Conservation (phyloP, 2,888 invertebrate genomes). For the Drosophila quinaria region DNA sequence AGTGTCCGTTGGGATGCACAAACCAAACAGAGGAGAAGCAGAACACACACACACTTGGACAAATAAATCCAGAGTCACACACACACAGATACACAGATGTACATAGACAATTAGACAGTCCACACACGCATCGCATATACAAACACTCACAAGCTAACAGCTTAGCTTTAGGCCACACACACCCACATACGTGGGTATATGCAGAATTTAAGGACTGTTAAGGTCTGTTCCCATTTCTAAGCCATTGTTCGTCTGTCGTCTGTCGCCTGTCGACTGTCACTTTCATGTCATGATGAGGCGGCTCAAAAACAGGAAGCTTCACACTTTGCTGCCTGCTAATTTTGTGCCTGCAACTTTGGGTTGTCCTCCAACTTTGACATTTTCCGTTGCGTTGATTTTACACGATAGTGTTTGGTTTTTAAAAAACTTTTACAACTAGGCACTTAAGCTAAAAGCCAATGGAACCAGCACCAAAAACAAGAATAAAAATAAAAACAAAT, state of each 20-base stretch:
- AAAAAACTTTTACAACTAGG: slow-evolving; percentile 27
- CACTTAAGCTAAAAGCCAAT: slow-evolving; percentile 49
- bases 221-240: slow-evolving; percentile 29
- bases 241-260: slow-evolving; percentile 57
- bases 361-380: slow-evolving; percentile 50
- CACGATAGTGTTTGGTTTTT: slow-evolving; percentile 29
- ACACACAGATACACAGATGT: slow-evolving; percentile 7
- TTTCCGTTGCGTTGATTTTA: slow-evolving; percentile 22
- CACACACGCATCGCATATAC: slow-evolving; percentile 29
- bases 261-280: slow-evolving; percentile 57
- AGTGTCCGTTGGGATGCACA: slow-evolving; percentile 69
- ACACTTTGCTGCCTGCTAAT: slow-evolving; percentile 66
- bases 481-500: background rate
- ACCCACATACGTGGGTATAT: background rate
- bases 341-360: slow-evolving; percentile 53
- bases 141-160: slow-evolving; percentile 48
- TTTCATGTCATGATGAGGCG: slow-evolving; percentile 41
- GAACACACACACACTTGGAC: slow-evolving; percentile 13
- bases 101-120: slow-evolving; percentile 66
- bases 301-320: slow-evolving; percentile 59
- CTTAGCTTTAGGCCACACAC: slow-evolving; percentile 45
- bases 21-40: slow-evolving; percentile 43
- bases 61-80: slow-evolving; percentile 10
- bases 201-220: slow-evolving; percentile 35
- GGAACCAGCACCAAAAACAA: slow-evolving; percentile 7